Conservation (phyloP, 2,797 vertebrate species). For the Danio tinwini region DNA sequence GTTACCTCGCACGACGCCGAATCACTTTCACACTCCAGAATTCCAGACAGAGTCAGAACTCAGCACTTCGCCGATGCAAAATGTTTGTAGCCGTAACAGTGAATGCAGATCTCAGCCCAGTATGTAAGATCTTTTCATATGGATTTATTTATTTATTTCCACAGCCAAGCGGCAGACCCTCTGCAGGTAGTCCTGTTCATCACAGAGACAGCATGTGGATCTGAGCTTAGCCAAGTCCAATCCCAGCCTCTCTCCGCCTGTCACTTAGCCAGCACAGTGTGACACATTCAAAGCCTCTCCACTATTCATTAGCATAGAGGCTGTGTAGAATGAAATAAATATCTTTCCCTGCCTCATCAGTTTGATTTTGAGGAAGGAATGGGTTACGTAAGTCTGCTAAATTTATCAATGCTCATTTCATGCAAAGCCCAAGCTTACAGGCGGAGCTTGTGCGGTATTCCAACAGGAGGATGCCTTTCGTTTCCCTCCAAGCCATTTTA, state of each 20-base stretch:
- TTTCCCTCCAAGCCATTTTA: constrained; percentile 70
- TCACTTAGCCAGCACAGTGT: constrained; percentile 56
- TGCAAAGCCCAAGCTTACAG: constrained; percentile 76
- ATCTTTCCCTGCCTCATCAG: constrained; percentile 78
- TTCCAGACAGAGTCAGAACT: constrained; percentile 44
- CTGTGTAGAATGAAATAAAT: constrained; percentile 61
- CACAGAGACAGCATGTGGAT: constrained; percentile 56
- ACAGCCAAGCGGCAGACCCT: constrained; percentile 35
- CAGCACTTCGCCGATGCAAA: constrained; percentile 25
- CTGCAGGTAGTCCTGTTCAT: constrained; percentile 55
- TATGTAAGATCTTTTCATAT: constrained; percentile 34
- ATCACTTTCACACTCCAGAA: constrained; percentile 31
- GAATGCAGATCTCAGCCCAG: constrained; percentile 34
- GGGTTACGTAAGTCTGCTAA: constrained; percentile 81
- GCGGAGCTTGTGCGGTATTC: constrained; percentile 69
- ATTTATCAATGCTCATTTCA: constrained; percentile 82
- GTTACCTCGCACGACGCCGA: constrained; percentile 26
- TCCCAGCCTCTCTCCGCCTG: constrained; percentile 48
- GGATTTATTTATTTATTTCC: constrained; percentile 27
- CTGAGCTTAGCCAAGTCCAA: constrained; percentile 50
- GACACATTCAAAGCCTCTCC: constrained; percentile 65
- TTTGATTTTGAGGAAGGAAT: constrained; percentile 75
- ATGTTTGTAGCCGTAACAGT: constrained; percentile 27
- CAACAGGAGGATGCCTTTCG: constrained; percentile 68
- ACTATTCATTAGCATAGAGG: constrained; percentile 67